Evolutionary conservation across 2,888 invertebrate genomes (phyloP), one percentile per base, ranked within the genome.

Genomic region (Ecliptopera silaceata): DNA sequence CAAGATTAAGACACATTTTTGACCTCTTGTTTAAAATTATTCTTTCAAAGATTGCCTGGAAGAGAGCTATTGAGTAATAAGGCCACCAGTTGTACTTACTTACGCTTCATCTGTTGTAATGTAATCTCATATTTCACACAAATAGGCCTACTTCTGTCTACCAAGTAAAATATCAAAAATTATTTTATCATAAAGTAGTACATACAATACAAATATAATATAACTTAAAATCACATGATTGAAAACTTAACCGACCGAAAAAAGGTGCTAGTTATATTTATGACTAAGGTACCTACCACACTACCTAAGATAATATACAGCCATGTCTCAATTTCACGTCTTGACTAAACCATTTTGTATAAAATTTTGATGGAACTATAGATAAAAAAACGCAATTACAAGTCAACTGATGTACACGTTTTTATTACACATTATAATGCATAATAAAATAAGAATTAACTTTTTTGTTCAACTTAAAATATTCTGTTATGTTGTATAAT

Each of bases 381-480:
- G 82, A 75, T 61, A 77, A 75, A 79, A n/a, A 75, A 66, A 68
- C 65, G 72, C 75, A 75, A 84, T 84, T 83, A 84, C 82, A 81
- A 77, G 76, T 73, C 72, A 77, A 75, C 73, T 70, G 76, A 71
- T 77, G 82, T 82, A 77, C 80, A 77, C 75, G 77, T 73, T 80
- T 54, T 66, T 63, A 66, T 63, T 56, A 58, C 58, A 61, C 58
- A 64, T 54, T 54, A 57, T 57, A 53, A 56, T 81, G 82, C 81
- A 84, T 84, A 84, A 78, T 80, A 82, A 82, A 77, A 75, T 71
- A 65, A 56, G 69, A 70, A 74, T 74, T 71, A 73, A 66, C 70
- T 73, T 71, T 49, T 66, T 73, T 74, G 67, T 75, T 73, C 69
- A 74, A 69, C 70, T 69, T 73, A 71, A 74, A 73, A 74, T 68